A percentile compares a stretch with the other conserved stretches of the same genome.
Conservation (phyloP, 2,888 invertebrate genomes). For the Zootermopsis nevadensis region DNA sequence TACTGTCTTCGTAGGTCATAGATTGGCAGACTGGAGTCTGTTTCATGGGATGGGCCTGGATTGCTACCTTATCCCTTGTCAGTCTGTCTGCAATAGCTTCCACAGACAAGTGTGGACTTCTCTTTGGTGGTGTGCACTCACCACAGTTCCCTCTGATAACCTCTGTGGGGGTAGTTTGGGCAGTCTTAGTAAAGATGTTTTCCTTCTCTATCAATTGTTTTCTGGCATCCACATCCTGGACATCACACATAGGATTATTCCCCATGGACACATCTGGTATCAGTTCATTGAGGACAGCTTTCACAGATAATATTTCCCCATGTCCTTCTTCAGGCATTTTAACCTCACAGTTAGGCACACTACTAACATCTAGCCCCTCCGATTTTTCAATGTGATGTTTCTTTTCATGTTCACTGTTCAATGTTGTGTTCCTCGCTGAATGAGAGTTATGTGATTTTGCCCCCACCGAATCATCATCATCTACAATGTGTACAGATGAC, state of each 20-base stretch:
- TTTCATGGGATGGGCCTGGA: background rate
- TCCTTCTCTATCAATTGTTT: no score
- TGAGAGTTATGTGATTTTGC: background rate
- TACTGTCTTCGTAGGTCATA: background rate
- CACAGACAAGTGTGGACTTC: background rate
- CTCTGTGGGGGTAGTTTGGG: background rate
- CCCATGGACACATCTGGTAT: background rate
- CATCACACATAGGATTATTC: background rate
- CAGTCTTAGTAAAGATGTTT: no score
- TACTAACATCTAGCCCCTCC: background rate
- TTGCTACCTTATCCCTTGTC: conserved; percentile 23
- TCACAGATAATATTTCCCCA: background rate
- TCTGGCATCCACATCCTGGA: no score
- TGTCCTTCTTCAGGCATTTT: background rate
- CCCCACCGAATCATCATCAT: background rate
- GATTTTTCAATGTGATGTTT: conserved; percentile 40
- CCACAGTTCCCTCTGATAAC: background rate
- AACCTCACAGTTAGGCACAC: background rate
- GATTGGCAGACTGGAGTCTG: background rate
- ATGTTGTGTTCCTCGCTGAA: background rate
- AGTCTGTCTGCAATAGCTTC: conserved; percentile 31
- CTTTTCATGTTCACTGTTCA: conserved; percentile 40
- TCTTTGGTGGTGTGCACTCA: conserved; percentile 6
- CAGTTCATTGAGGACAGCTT: background rate
- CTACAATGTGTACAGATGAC: background rate